Evolutionary conservation across 2,797 vertebrate species (phyloP), one percentile per base, ranked within the genome.

Genomic region (Stomatorhinus walkeri): DNA sequence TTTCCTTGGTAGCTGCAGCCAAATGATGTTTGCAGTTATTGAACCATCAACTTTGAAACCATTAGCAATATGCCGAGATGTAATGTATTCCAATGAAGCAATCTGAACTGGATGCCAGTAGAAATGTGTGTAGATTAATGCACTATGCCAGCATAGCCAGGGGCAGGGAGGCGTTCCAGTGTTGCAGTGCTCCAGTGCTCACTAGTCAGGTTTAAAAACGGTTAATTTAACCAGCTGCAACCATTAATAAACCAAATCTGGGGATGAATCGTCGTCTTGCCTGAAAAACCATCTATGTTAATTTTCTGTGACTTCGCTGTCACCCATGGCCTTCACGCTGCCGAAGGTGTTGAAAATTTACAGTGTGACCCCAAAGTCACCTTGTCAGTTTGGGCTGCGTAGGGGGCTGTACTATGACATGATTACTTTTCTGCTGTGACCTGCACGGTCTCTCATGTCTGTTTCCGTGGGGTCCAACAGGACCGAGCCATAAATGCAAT

Each of bases 21-120:
- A 87, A 87, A 56, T 85, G 49, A 40, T 56, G 28, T 56, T 87
- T 56, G 19, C 28, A 87, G 85, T 40, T 56, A 56, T 19, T 59
- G 51, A 40, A 87, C 24, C 28, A 40, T 56, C 52, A 56, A 56
- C 28, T 87, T 56, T 87, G 52, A 36, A 56, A 36, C 28, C 85
- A 87, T 56, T 87, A 56, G 85, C 52, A 87, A 32, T 56, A 56
- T 59, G 85, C 28, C 32, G 52, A 59, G 24, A 51, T 56, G 51
- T 87, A 87, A 87, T 40, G 28, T 59, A 56, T 86, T 86, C 22
- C 14, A 54, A 36, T 87, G 52, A 87, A 56, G 85, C 85, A 59
- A 56, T 87, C 28, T 9, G 52, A 87, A 56, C 56, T 24, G 51
- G 85, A 52, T 28, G 51, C 28, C 8, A n/a, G 16, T 52, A 28